Conservation (phyloP, 1,140 invertebrate species). For the Calycopis cecrops region DNA sequence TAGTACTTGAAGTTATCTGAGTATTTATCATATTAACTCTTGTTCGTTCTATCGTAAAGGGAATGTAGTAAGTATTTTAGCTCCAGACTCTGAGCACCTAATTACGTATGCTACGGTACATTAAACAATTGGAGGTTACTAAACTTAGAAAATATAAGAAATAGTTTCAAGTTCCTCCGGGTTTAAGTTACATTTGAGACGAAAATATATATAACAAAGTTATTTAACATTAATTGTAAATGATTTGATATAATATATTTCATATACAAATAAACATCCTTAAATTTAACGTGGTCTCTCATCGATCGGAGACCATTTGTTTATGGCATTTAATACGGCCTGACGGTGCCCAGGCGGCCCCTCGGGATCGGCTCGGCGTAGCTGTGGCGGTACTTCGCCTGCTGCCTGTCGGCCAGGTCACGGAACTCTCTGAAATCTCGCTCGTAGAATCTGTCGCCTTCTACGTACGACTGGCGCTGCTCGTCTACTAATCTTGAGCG, state of each 20-base stretch:
- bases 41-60: neutral
- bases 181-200: constrained; percentile 3
- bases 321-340: constrained; percentile 70
- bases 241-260: neutral
- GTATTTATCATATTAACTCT: neutral
- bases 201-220: neutral
- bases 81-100: too few species aligned
- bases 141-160: too few species aligned
- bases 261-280: constrained; percentile 5
- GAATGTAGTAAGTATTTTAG: constrained; percentile 1
- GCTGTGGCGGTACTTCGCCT: constrained; percentile 67
- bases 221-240: neutral
- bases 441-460: constrained; percentile 61
- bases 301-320: neutral
- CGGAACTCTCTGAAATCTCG: constrained; percentile 61
- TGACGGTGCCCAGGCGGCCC: constrained; percentile 66
- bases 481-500: constrained; percentile 63
- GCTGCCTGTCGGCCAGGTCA: constrained; percentile 61
- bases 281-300: constrained; percentile 1
- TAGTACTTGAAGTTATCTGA: constrained; percentile 6
- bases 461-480: constrained; percentile 56
- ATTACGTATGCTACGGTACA: too few species aligned
- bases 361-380: constrained; percentile 70
- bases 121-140: too few species aligned
- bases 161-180: neutral